Percentiles rank a stretch among this genome's conserved stretches.
Conservation (phyloP, 2,888 invertebrate species). For the Nysson spinosus region DNA sequence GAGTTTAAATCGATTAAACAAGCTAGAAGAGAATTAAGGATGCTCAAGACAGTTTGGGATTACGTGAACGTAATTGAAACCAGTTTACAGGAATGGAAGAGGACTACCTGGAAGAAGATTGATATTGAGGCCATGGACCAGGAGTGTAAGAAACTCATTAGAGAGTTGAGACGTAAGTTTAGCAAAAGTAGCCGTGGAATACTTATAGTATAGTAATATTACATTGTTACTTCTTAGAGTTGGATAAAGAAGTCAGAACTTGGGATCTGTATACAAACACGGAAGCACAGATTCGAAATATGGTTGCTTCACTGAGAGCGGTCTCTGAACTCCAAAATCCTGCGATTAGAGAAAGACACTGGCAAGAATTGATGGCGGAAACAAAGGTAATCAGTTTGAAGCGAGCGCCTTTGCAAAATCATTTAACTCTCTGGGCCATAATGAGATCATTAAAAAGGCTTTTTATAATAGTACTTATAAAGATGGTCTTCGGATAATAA, state of each 20-base stretch:
- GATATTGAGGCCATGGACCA: conserved; percentile 97
- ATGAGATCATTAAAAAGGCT: not conserved
- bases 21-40: conserved; percentile 87
- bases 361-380: conserved; percentile 95
- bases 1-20: conserved; percentile 88
- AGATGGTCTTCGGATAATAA: too few relatives aligned
- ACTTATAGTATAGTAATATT: conserved; percentile 2
- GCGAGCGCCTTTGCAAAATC: not conserved
- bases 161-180: conserved; percentile 87
- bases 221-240: conserved; percentile 64
- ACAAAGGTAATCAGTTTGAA: conserved; percentile 83
- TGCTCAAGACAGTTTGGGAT: conserved; percentile 93
- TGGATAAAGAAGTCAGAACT: conserved; percentile 82
- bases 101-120: conserved; percentile 94
- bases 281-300: conserved; percentile 91
- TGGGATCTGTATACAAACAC: conserved; percentile 90
- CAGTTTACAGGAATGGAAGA: conserved; percentile 94
- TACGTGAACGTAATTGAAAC: conserved; percentile 89
- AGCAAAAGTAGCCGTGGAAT: too few relatives aligned
- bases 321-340: conserved; percentile 97
- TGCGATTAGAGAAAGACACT: conserved; percentile 94
- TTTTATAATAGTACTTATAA: too few relatives aligned
- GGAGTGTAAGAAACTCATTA: conserved; percentile 94
- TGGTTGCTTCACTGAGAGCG: conserved; percentile 94
- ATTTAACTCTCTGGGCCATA: not conserved